phyloP scores from a whole-genome alignment of 2,113 vertebrate genomes.

The Penelope pileata region DNA sequence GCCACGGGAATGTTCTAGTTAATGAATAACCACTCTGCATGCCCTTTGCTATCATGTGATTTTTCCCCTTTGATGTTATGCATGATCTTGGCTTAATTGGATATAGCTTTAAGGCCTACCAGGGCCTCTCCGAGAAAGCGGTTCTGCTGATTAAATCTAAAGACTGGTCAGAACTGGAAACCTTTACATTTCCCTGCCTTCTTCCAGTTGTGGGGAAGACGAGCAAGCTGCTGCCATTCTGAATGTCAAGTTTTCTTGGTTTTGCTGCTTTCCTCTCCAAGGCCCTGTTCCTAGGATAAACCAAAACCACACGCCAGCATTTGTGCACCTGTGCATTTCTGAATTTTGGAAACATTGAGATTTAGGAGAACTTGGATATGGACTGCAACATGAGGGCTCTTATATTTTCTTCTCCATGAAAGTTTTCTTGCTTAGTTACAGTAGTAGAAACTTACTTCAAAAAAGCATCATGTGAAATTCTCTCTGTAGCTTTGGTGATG shows the following conservation, averaged over 20 bases:
- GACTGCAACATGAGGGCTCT: not conserved
- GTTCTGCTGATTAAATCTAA: constrained; percentile 47
- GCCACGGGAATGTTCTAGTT: constrained; percentile 46
- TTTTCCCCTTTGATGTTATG: constrained; percentile 58
- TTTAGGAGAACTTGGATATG: not conserved
- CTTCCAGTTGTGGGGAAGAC: not conserved
- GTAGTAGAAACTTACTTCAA: not conserved
- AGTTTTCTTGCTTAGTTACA: not conserved
- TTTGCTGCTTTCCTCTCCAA: not conserved
- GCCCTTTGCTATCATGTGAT: constrained; percentile 56
- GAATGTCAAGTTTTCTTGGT: not conserved
- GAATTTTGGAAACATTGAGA: not conserved
- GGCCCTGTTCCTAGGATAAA: not conserved
- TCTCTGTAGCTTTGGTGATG: not conserved
- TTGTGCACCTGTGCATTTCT: not conserved
- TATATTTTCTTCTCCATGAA: not conserved
- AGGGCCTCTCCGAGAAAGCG: constrained; percentile 1
- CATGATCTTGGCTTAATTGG: constrained; percentile 47
- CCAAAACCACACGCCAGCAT: not conserved
- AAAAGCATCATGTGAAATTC: not conserved
- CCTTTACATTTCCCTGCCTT: not conserved
- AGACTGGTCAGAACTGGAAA: constrained; percentile 44
- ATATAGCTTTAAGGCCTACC: constrained; percentile 27
- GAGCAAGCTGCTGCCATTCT: not conserved
- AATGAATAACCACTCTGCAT: constrained; percentile 44